Base-by-base conservation (phyloP, 2,797 vertebrate species). In the Anableps anableps region DNA sequence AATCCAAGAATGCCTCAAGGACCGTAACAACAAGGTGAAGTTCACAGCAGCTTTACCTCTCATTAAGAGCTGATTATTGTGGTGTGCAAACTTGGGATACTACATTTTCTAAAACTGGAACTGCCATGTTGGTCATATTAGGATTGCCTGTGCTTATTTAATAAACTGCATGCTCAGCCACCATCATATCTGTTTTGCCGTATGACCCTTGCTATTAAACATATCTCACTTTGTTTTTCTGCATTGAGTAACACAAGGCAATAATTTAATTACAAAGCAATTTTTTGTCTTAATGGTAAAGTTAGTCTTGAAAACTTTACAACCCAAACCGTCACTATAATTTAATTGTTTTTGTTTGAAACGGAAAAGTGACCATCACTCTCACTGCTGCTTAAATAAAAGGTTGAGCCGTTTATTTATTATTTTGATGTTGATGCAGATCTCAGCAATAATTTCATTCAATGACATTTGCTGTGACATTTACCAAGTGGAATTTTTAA, bases 21-120 rank as follows among this genome's bases (percentile, higher is more conserved):
- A 98, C 96, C 93, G 96, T 96, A 84, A 97, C 98, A 86, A 97
- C 97, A 93, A 99, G 99, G 99, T 99, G 96, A 74, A 76, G 19
- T 11, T 9, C 7, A 51, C 19, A 80, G n/a, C 58, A 50, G 13
- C n/a, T 45, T 17, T 29, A 16, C 34, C 14, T n/a, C 43, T 70
- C 26, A 16, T 26, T 70, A 10, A 70, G 41, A 70, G 66, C 11
- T 5, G 38, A 43, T n/a, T 43, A n/a, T 26, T 43, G 23, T 26
- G n/a, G 13, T 45, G 1, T 71, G 13, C 41, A 45, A 71, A 1
- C n/a, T 26, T 70, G 66, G 11, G 66, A 68, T 36, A 45, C 26
- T 17, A 17, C 0, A 17, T 45, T 29, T 45, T 70, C 21, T 29
- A n/a, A 43, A 70, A 68, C 21, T 26, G 4, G 4, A 11, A 3